A percentile compares a stretch with the other conserved stretches of the same genome.
phyloP scores from a whole-genome alignment of 2,888 invertebrate species.

The Heliconius sara region DNA sequence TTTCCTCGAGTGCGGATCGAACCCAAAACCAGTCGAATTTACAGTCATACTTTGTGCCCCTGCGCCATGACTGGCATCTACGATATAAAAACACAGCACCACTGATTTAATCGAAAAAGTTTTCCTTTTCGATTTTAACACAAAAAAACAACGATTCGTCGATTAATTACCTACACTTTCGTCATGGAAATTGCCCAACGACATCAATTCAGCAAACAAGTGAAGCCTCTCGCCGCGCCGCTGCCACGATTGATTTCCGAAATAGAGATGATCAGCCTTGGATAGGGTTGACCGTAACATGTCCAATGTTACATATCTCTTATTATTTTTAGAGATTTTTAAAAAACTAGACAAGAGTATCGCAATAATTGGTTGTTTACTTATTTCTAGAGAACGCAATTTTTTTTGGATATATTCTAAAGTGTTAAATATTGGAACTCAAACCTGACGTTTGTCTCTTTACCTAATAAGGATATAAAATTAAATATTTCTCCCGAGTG shows the following conservation, averaged over 20 bases:
- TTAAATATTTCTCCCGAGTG: too few species aligned
- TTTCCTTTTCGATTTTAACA: not conserved
- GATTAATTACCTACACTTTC: constrained; percentile 16
- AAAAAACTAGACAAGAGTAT: too few species aligned
- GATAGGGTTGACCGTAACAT: constrained; percentile 26
- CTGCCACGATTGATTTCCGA: constrained; percentile 44
- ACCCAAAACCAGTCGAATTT: too few species aligned
- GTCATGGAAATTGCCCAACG: constrained; percentile 42
- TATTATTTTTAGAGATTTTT: not conserved
- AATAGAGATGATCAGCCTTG: constrained; percentile 37
- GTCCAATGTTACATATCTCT: not conserved
- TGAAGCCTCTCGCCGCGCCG: constrained; percentile 42
- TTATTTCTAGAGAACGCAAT: too few species aligned
- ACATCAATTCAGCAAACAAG: constrained; percentile 35
- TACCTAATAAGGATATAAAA: too few species aligned
- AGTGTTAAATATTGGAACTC: too few species aligned
- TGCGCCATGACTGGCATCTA: too few species aligned
- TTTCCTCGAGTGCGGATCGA: too few species aligned
- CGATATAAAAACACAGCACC: not conserved
- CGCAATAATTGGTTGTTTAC: too few species aligned
- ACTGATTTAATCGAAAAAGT: not conserved
- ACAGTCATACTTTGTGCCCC: too few species aligned
- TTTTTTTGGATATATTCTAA: too few species aligned
- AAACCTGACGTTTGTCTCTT: too few species aligned
- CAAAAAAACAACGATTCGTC: constrained; percentile 12